Evolutionary conservation across 2,888 invertebrate genomes (phyloP), one percentile per base, ranked within the genome.

Genomic region (Timema podura): DNA sequence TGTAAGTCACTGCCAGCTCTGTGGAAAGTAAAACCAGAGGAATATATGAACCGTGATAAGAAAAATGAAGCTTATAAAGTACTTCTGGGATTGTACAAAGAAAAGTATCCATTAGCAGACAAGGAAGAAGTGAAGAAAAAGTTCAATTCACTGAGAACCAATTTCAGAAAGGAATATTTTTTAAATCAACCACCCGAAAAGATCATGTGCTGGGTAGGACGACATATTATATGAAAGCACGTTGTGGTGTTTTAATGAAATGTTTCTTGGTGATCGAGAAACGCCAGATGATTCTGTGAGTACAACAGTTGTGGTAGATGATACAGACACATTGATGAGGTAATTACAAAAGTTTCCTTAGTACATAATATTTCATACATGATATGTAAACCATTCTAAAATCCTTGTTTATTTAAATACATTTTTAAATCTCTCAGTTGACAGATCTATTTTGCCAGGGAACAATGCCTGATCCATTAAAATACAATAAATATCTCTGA

Each of bases 401-500:
- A 30, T 30, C 30, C 30, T 2, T 30, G 30, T 2, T 30, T 30
- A 30, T 30, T 30, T 30, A 30, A 30, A 30, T 30, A 30, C 30
- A 30, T 30, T 30, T 30, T 30, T 30, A 8, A 30, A 16, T 1
- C 8, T 8, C 7, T 8, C 57, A 57, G 30, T 57, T 11, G 13
- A 15, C 15, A 15, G 3, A n/a, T 11, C 2, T 5, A 11, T 8
- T 9, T 13, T 57, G n/a, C 57, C 5, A 57, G 30, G 30, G 3
- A 30, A 30, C 30, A 30, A 30, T 30, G 13, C 3, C 57, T 57
- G 15, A 15, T 16, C 30, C 30, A n/a, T 13, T 57, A 57, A n/a
- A 57, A 8, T 16, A 57, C 57, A 57, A 57, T 54, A 57, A 5
- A 13, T 57, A 57, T 57, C 57, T 57, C 57, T n/a, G 30, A 30